Conservation (phyloP, 1,140 invertebrate species). For the Phymorhynchus buccinoides region DNA sequence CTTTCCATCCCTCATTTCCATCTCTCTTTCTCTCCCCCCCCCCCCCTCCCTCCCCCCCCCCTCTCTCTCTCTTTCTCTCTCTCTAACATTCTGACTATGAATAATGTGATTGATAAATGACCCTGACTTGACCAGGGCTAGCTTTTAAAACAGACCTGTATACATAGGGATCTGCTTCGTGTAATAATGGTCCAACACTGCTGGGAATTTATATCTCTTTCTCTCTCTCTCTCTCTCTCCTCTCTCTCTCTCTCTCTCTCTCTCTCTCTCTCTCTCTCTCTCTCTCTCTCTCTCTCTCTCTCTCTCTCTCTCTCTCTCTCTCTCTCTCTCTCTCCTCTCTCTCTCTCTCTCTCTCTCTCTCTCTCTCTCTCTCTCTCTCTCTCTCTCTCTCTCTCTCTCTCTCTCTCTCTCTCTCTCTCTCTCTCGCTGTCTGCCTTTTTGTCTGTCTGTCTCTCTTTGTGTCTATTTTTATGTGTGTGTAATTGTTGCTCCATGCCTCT, state of each 20-base stretch:
- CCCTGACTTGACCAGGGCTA: neutral
- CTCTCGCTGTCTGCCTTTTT: neutral
- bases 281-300: neutral
- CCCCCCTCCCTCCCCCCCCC: neutral
- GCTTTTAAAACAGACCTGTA: neutral
- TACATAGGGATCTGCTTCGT: neutral
- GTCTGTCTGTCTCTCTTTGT: neutral
- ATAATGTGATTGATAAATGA: neutral
- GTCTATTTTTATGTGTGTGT: no score
- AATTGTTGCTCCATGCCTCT: no score
- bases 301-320: neutral
- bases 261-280: neutral
- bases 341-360: neutral
- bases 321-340: neutral
- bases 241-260: neutral
- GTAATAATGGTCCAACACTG: neutral
- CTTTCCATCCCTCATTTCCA: neutral
- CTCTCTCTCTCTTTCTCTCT: neutral
- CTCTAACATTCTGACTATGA: no score
- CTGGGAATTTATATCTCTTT: neutral
- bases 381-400: neutral
- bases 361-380: no score
- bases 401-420: conserved; percentile 8
- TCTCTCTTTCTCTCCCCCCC: conserved; percentile 2
- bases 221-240: neutral